phyloP scores from a whole-genome alignment of 2,888 invertebrate species.

The Marronus borbonicus region DNA sequence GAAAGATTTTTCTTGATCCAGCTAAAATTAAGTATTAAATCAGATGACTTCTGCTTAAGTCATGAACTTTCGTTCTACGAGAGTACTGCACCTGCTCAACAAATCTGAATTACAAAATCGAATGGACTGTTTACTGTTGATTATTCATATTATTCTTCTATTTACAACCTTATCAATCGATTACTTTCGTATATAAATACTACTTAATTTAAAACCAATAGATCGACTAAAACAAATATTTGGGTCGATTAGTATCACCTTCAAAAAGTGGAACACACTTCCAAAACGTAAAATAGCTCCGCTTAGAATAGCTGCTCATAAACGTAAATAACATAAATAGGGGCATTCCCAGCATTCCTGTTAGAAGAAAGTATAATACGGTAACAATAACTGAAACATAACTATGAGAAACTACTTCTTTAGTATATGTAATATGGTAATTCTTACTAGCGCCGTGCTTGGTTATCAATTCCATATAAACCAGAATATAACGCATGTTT shows the following conservation, averaged over 20 bases:
- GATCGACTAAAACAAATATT: no score
- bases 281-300: constrained; percentile 48
- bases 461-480: constrained; percentile 24
- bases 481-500: constrained; percentile 20
- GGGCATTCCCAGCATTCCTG: constrained; percentile 46
- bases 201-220: no score
- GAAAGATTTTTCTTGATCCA: no score
- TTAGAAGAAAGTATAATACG: constrained; percentile 30
- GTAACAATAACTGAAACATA: constrained; percentile 35
- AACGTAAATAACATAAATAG: constrained; percentile 46
- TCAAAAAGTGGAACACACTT: constrained; percentile 49
- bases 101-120: no score
- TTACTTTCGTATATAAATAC: no score
- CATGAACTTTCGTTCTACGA: no score
- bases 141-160: background rate
- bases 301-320: constrained; percentile 50
- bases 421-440: background rate
- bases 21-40: no score
- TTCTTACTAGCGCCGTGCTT: constrained; percentile 47
- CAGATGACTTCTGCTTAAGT: no score
- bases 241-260: constrained; percentile 27
- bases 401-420: background rate
- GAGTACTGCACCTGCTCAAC: no score
- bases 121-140: no score
- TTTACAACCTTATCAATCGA: no score